These are phyloP conservation scores for Aphis gossypii DNA, from an alignment of 1,140 invertebrate species.

Conservation along the genomic window DNA sequence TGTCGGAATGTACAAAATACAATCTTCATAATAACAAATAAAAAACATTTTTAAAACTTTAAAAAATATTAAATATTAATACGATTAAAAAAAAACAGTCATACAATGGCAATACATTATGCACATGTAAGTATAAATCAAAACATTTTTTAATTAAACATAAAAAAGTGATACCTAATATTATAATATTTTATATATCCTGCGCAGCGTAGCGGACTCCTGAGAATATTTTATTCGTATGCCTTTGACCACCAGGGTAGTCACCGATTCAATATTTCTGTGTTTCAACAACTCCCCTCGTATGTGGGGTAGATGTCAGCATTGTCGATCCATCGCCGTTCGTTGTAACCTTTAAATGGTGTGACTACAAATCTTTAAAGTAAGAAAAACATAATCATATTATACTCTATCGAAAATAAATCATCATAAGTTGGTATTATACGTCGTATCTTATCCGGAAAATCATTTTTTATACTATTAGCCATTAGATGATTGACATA, in stretches of 20 bases:
- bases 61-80: not conserved
- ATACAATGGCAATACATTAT: not conserved
- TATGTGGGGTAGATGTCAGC: not conserved
- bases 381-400: not conserved
- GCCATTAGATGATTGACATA: not conserved
- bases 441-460: no score
- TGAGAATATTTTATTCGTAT: not conserved
- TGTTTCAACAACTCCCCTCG: not conserved
- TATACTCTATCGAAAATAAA: not conserved
- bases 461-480: no score
- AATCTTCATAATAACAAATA: not conserved
- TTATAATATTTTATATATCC: not conserved
- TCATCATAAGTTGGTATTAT: not conserved
- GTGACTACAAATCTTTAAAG: not conserved
- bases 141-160: not conserved
- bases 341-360: not conserved
- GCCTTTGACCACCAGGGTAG: not conserved
- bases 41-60: no score
- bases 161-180: not conserved
- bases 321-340: not conserved
- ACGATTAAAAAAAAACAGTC: not conserved
- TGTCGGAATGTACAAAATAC: not conserved
- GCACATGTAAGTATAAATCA: not conserved
- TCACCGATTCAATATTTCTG: not conserved
- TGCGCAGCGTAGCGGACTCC: not conserved